Conservation (phyloP, 2,113 vertebrate genomes). For the Myrmophylax atrothorax region DNA sequence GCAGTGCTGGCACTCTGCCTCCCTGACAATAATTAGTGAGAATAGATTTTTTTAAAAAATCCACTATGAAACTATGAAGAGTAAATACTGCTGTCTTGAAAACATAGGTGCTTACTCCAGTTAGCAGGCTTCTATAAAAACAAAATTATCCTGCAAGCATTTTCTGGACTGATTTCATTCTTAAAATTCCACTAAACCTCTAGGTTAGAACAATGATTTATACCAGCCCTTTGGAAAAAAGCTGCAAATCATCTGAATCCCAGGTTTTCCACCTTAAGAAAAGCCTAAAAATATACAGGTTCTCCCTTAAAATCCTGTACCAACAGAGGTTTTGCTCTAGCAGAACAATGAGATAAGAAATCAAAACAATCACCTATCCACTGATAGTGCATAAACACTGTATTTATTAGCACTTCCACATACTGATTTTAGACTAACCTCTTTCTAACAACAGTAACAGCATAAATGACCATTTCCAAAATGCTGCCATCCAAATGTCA, state of each 20-base stretch:
- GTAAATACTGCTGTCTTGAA: not conserved
- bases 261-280: not conserved
- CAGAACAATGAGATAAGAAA: constrained; percentile 19
- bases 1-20: not conserved
- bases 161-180: not conserved
- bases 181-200: not conserved
- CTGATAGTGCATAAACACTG: not conserved
- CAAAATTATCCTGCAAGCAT: not conserved
- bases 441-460: not conserved
- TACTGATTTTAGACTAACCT: constrained; percentile 18
- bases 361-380: not conserved
- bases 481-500: constrained; percentile 15
- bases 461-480: constrained; percentile 37
- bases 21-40: not conserved
- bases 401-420: constrained; percentile 23
- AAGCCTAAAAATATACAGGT: not conserved
- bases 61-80: not conserved
- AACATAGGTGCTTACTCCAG: not conserved
- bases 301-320: not conserved
- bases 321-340: not conserved
- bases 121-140: not conserved
- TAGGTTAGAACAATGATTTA: not conserved
- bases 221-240: not conserved
- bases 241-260: not conserved
- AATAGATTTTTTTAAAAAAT: not conserved